phyloP scores from a whole-genome alignment of 2,797 vertebrate species.

The Cuniculus paca region DNA sequence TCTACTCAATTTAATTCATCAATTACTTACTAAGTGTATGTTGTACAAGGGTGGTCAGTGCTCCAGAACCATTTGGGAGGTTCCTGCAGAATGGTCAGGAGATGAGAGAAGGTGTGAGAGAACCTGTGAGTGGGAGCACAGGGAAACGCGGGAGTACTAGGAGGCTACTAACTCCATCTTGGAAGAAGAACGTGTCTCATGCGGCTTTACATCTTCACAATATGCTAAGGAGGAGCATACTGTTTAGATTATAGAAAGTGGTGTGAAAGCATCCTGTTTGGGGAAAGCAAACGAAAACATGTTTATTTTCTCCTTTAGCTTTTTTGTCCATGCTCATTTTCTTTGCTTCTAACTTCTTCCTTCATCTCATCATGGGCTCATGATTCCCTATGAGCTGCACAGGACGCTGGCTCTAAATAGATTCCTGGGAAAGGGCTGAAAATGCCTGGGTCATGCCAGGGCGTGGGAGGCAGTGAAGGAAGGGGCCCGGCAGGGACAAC shows the following conservation, averaged over 20 bases:
- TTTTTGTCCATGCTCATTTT: background rate
- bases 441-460: slow-evolving; percentile 52
- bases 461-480: background rate
- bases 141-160: too few species aligned
- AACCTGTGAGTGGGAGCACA: background rate
- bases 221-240: background rate
- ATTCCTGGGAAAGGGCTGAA: slow-evolving; percentile 58
- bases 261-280: slow-evolving; percentile 58
- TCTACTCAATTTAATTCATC: background rate
- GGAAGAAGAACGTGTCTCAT: background rate
- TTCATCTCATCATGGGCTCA: slow-evolving; percentile 12
- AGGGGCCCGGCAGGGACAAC: background rate
- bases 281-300: slow-evolving; percentile 47
- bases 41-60: background rate
- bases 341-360: slow-evolving; percentile 47
- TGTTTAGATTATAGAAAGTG: slow-evolving; percentile 44
- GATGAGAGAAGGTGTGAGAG: background rate
- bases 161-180: background rate
- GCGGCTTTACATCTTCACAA: background rate
- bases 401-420: slow-evolving; percentile 62
- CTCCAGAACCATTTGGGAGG: background rate
- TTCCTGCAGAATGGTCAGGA: background rate
- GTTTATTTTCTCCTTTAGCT: slow-evolving; percentile 5
- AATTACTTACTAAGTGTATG: background rate
- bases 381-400: background rate